A percentile compares a stretch with the other conserved stretches of the same genome.
Conservation (phyloP, 2,888 invertebrate species). For the Piscicola geometra region DNA sequence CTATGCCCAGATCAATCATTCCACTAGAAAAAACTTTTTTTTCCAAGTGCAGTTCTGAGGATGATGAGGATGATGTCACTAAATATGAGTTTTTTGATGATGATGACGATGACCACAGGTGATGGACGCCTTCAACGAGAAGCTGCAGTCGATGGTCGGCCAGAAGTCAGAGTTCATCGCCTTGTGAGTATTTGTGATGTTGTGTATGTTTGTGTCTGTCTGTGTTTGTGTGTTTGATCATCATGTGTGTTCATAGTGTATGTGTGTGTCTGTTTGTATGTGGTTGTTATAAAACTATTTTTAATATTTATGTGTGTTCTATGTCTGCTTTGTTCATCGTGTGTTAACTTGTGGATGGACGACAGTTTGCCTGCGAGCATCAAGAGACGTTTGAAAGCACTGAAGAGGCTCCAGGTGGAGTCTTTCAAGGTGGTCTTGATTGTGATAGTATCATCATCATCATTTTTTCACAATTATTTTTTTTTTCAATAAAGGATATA, state of each 20-base stretch:
- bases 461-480: neutral
- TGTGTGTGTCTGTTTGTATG: neutral
- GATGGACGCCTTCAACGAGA: slow-evolving; percentile 32
- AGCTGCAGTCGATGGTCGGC: slow-evolving; percentile 31
- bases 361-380: slow-evolving; percentile 34
- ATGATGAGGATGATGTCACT: too few species aligned
- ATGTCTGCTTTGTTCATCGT: neutral
- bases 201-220: neutral
- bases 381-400: slow-evolving; percentile 33
- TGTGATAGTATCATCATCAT: neutral
- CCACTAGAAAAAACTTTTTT: too few species aligned
- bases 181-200: neutral
- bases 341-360: neutral
- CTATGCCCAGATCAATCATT: too few species aligned
- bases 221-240: neutral
- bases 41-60: too few species aligned
- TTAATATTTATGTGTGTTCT: neutral
- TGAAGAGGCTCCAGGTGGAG: slow-evolving; percentile 35
- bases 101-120: neutral
- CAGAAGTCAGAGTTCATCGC: slow-evolving; percentile 34
- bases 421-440: slow-evolving; percentile 20
- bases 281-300: neutral
- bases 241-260: neutral
- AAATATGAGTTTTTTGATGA: too few species aligned
- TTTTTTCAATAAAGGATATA: too few species aligned